These are phyloP conservation scores for Tapera naevia DNA, from an alignment of 2,797 vertebrate species.

Conservation along the genomic window DNA sequence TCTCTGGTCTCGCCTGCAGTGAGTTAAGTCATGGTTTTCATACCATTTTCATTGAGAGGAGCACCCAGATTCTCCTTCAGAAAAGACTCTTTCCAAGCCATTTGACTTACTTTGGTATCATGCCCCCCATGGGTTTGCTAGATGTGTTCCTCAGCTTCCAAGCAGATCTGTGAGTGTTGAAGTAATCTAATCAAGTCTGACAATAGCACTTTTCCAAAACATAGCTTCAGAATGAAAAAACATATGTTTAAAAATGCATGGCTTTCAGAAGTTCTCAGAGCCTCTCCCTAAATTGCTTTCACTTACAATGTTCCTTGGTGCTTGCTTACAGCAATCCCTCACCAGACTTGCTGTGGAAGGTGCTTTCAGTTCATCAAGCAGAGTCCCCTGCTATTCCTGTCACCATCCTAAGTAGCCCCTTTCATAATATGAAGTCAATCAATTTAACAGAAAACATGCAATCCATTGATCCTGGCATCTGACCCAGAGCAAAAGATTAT, in stretches of 20 bases:
- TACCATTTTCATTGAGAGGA: not conserved
- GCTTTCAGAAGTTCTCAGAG: not conserved
- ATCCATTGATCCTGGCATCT: conserved; percentile 2
- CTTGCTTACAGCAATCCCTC: not conserved
- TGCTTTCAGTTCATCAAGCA: not conserved
- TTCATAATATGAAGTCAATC: not conserved
- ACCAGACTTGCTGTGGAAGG: not conserved
- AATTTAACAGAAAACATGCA: not conserved
- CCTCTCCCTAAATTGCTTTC: not conserved
- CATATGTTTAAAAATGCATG: not conserved
- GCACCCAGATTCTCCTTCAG: not conserved
- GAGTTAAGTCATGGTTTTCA: not conserved
- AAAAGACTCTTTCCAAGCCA: not conserved
- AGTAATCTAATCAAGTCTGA: not conserved
- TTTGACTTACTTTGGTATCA: not conserved
- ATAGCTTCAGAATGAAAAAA: not conserved
- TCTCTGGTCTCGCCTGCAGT: not conserved
- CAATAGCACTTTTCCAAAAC: not conserved
- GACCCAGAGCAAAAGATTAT: conserved; percentile 36
- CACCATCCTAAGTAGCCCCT: not conserved
- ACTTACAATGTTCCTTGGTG: not conserved
- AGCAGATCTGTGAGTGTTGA: not conserved
- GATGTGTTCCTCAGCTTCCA: not conserved
- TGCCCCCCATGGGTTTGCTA: not conserved
- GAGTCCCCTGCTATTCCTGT: not conserved